These are phyloP conservation scores for Asteroscopus sphinx DNA, from an alignment of 2,888 invertebrate species.

Conservation along the genomic window DNA sequence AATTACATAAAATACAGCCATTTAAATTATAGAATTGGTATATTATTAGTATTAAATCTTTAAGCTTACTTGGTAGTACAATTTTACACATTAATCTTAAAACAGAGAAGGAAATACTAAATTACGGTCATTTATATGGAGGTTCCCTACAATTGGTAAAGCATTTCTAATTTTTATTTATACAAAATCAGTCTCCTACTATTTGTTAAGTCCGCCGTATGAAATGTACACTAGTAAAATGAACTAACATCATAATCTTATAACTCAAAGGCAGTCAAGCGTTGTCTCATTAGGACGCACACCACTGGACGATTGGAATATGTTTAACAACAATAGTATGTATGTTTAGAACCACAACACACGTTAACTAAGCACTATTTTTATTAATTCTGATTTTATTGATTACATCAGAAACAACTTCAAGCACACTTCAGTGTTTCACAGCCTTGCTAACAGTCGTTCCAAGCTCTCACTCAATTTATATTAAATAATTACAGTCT, in stretches of 20 bases:
- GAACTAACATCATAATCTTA: slow-evolving; percentile 65
- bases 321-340: slow-evolving; percentile 65
- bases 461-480: slow-evolving; percentile 81
- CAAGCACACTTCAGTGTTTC: slow-evolving; percentile 81
- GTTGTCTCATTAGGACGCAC: slow-evolving; percentile 76
- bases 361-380: slow-evolving; percentile 62
- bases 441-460: slow-evolving; percentile 88
- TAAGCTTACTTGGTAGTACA: slow-evolving; percentile 67
- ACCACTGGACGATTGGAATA: slow-evolving; percentile 79
- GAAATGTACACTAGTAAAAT: slow-evolving; percentile 69
- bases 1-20: slow-evolving; percentile 85
- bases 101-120: slow-evolving; percentile 64
- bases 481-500: slow-evolving; percentile 74
- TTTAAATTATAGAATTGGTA: slow-evolving; percentile 83
- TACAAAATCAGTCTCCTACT: slow-evolving; percentile 90
- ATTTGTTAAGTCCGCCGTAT: slow-evolving; percentile 82
- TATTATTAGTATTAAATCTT: slow-evolving; percentile 71
- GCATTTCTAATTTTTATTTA: slow-evolving; percentile 83
- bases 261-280: slow-evolving; percentile 72
- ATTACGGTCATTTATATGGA: slow-evolving; percentile 70
- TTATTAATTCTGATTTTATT: slow-evolving; percentile 54
- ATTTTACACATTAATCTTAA: slow-evolving; percentile 67
- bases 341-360: slow-evolving; percentile 59
- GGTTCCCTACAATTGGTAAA: slow-evolving; percentile 80
- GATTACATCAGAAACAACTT: slow-evolving; percentile 71